phyloP scores from a whole-genome alignment of 2,797 vertebrate species.

The Manis pentadactyla region DNA sequence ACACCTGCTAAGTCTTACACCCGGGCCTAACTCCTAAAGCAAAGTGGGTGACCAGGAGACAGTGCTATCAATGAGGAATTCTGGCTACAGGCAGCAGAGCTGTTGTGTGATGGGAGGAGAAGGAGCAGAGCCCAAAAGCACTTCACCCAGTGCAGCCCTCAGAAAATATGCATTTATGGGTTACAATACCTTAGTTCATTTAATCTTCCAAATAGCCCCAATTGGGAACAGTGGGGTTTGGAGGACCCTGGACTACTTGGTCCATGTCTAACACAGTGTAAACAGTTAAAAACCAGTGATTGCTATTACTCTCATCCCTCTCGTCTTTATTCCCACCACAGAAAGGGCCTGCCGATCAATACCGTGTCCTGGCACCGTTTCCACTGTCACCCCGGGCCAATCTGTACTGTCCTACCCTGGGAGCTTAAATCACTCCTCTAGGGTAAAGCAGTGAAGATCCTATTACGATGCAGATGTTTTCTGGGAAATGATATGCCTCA shows the following conservation, averaged over 20 bases:
- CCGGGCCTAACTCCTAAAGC: not conserved
- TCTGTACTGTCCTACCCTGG: not conserved
- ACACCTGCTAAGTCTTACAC: constrained; percentile 12
- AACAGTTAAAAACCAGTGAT: not conserved
- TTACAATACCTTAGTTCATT: constrained; percentile 9
- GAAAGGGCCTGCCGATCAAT: constrained; percentile 25
- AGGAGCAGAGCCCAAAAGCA: not conserved
- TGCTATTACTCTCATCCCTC: not conserved
- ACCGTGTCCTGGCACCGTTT: not conserved
- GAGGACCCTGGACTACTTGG: not conserved
- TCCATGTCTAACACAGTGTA: not conserved
- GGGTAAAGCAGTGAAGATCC: constrained; percentile 6
- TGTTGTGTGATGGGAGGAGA: not conserved
- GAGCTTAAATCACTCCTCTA: not conserved
- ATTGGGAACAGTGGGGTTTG: not conserved
- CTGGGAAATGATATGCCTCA: not conserved
- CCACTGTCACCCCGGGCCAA: not conserved
- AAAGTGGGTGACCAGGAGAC: not conserved
- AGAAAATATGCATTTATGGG: not conserved
- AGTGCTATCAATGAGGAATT: not conserved
- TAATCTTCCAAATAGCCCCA: not conserved
- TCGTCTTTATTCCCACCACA: not conserved
- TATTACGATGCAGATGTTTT: constrained; percentile 37
- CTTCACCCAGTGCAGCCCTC: not conserved
- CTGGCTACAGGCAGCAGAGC: not conserved